Evolutionary conservation across 2,888 invertebrate species (phyloP), one percentile per base, ranked within the genome.

Genomic region (Endotricha flammealis): DNA sequence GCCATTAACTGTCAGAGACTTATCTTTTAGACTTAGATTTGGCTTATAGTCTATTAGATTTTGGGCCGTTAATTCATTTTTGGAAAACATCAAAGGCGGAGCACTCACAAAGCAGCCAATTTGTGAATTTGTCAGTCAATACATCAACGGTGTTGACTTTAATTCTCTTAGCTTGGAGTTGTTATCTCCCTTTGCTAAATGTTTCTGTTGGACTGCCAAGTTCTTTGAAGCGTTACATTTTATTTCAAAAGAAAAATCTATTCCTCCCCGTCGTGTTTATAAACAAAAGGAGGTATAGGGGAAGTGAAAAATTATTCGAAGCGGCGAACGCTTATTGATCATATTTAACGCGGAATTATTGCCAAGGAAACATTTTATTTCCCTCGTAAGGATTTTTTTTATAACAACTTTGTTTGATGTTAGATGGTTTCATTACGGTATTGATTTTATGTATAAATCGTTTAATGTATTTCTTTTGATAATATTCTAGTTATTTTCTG

Each of bases 341-440:
- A 57, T 59, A 57, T 56, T 59, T 57, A 51, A 57, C 43, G 39
- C 31, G 36, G 48, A 58, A 58, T 62, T 58, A 62, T 61, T 57
- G 57, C 46, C 34, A 49, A 41, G 44, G 39, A 43, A 40, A 44
- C 45, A 46, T 61, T 34, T 34, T 28, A 12, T 27, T 33, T n/a
- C 11, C 25, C 33, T 7, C 17, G 4, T 23, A 27, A 34, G 12
- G 7, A 12, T 7, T 8, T 11, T 27, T 20, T 29, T 34, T 20
- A 17, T 28, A 4, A 17, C 23, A 34, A 22, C 7, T 16, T 28
- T n/a, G 20, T 28, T 34, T 34, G 12, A 28, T 34, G 33, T 22
- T 11, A 27, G 12, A 20, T 27, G 5, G n/a, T n/a, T n/a, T n/a
- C n/a, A n/a, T n/a, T n/a, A n/a, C n/a, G n/a, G n/a, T n/a, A n/a